Evolutionary conservation across 2,888 invertebrate species (phyloP), one percentile per base, ranked within the genome.

Genomic region (Caenorhabditis japonica): DNA sequence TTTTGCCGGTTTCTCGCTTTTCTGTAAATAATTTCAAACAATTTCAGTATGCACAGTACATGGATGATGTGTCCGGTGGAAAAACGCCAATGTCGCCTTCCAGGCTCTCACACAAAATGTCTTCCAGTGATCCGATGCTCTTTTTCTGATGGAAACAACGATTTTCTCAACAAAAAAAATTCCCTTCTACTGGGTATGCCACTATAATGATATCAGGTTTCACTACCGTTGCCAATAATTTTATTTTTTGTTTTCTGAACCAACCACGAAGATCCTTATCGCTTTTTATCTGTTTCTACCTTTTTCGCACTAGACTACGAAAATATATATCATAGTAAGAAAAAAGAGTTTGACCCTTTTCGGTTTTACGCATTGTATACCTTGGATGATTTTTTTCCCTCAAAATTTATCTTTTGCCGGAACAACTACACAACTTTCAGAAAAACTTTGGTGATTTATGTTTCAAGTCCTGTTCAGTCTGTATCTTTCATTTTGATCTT

Each of bases 11-110:
- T 52, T 15, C 21, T n/a, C n/a, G n/a, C n/a, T n/a, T n/a, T n/a
- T n/a, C n/a, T n/a, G n/a, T n/a, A n/a, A 21, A 33, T 46, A 25
- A 49, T 19, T 23, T 30, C 25, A 2, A 4, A 19, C 10, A 13
- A 7, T 80, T 83, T 44, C 75, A 84, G 83, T 83, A 83, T 49
- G 82, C 83, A 33, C 82, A 83, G 43, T 84, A 84, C 55, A 72
- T 84, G 68, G 83, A 83, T 43, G 84, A 84, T 47, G 76, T 77
- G 21, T 71, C 72, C 49, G 73, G 79, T 38, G 77, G 77, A 30
- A 72, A 76, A 62, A 74, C 80, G 23, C 80, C 80, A 7, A 79
- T 77, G 70, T 78, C 75, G 36, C 81, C 79, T 27, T 73, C 76
- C n/a, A 70, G 77, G 13, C 49, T 82, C 2, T 78, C 80, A 10